Percentiles rank a stretch among this genome's conserved stretches.
Evolutionary conservation across 2,797 vertebrate species (phyloP).

Genomic region (Phataginus tetradactyla): DNA sequence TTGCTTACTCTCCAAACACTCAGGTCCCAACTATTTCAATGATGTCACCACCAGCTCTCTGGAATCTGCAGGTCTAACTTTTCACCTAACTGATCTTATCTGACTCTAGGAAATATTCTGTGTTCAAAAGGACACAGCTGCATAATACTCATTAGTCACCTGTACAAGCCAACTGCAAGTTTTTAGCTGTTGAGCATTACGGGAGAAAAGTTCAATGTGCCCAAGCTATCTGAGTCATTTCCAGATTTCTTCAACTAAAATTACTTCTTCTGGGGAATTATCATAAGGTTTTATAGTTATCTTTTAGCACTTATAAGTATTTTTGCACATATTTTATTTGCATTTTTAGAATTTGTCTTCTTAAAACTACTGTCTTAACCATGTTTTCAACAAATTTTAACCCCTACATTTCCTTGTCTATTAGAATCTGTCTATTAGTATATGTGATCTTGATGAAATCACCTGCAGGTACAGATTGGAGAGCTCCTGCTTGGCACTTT

Average conservation of each 20-base stretch:
- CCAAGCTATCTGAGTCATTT: background rate
- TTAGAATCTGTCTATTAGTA: background rate
- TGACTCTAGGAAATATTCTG: background rate
- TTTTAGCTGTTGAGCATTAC: background rate
- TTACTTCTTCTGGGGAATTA: constrained; percentile 2
- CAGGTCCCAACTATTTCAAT: background rate
- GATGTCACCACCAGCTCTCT: background rate
- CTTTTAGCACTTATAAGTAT: background rate
- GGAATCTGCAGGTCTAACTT: background rate
- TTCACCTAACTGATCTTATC: background rate
- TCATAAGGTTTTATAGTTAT: background rate
- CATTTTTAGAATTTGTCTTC: background rate
- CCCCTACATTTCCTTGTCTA: background rate
- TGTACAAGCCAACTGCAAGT: background rate
- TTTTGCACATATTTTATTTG: background rate
- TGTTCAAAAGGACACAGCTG: background rate
- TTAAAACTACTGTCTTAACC: background rate
- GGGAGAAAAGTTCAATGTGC: background rate
- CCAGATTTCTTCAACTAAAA: background rate
- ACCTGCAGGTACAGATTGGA: background rate
- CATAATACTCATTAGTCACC: background rate
- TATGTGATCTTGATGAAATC: background rate
- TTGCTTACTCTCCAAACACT: background rate
- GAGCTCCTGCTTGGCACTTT: background rate
- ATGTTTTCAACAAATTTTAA: background rate